Conservation (phyloP, 1,140 invertebrate species). For the Chironomus striatipennis region DNA sequence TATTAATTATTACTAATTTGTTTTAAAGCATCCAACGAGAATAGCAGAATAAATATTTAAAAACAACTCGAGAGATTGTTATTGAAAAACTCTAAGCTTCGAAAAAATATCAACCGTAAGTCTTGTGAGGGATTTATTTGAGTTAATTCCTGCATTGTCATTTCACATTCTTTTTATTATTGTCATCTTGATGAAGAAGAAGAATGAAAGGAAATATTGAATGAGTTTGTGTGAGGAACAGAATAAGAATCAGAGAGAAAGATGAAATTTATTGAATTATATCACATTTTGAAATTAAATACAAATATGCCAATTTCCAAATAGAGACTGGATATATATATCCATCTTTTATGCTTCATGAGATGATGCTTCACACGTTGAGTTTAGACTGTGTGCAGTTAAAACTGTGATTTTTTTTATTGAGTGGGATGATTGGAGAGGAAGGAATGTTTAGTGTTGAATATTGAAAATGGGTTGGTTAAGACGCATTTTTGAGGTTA, state of each 20-base stretch:
- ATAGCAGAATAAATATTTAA: constrained; percentile 23
- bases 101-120: too few relatives aligned
- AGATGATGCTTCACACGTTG: too few relatives aligned
- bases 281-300: neutral
- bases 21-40: neutral
- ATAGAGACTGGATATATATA: too few relatives aligned
- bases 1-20: constrained; percentile 23
- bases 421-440: too few relatives aligned
- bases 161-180: neutral
- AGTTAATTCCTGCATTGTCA: neutral
- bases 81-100: constrained; percentile 2
- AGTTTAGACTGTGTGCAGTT: too few relatives aligned
- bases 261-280: neutral
- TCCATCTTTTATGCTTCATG: too few relatives aligned
- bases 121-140: neutral
- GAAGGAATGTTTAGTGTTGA: too few relatives aligned
- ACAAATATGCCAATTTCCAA: too few relatives aligned
- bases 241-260: neutral
- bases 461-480: too few relatives aligned
- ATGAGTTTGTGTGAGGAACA: neutral
- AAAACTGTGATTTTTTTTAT: too few relatives aligned
- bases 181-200: neutral
- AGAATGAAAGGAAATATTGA: too few relatives aligned
- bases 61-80: constrained; percentile 10
- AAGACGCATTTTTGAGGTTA: too few relatives aligned